phyloP scores from a whole-genome alignment of 1,140 invertebrate species.

The Cydia pomonella region DNA sequence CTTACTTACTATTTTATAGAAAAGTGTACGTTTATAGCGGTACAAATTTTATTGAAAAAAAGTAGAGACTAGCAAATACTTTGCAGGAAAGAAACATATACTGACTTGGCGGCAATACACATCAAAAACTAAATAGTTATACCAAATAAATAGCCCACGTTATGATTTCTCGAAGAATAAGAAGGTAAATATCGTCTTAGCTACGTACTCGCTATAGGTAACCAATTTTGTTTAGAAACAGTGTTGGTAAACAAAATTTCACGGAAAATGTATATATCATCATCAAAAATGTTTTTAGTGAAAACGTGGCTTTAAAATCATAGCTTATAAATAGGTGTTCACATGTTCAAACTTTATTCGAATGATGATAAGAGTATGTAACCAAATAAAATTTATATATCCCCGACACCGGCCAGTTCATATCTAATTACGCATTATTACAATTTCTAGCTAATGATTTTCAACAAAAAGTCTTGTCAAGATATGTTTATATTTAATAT shows the following conservation, averaged over 20 bases:
- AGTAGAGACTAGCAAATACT: not conserved
- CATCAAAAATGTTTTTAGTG: too few relatives aligned
- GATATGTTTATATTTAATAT: conserved; percentile 29
- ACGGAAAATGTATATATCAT: too few relatives aligned
- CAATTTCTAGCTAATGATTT: conserved; percentile 26
- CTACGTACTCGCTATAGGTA: too few relatives aligned
- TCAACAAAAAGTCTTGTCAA: conserved; percentile 26
- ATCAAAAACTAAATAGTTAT: not conserved
- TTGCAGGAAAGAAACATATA: not conserved
- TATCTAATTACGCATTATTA: conserved; percentile 1
- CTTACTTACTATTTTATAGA: conserved; percentile 28
- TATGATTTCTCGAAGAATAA: not conserved
- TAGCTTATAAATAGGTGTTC: too few relatives aligned
- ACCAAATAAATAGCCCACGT: not conserved
- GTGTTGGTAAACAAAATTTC: too few relatives aligned
- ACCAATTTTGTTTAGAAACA: too few relatives aligned
- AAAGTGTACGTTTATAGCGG: conserved; percentile 27
- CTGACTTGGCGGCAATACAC: not conserved
- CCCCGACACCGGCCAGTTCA: not conserved
- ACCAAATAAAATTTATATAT: not conserved
- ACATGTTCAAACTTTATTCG: not conserved
- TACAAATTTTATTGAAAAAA: not conserved
- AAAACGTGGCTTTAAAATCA: too few relatives aligned
- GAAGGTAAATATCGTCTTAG: too few relatives aligned
- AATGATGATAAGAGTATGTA: not conserved